A percentile compares a stretch with the other conserved stretches of the same genome.
These are phyloP conservation scores for Apeira syringaria DNA, from an alignment of 2,888 invertebrate genomes.

Conservation along the genomic window DNA sequence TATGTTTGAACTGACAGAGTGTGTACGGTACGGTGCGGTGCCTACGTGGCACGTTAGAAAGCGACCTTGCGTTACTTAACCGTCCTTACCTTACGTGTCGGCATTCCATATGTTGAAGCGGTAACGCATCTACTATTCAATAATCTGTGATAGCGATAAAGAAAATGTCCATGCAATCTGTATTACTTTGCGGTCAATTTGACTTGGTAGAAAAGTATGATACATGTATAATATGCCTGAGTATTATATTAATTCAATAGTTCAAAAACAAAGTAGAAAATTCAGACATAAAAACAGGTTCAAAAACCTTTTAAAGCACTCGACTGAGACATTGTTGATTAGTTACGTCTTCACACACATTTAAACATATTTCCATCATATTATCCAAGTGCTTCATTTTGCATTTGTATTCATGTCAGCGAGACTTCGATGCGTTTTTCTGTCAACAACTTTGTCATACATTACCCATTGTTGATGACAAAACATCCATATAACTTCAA, in stretches of 20 bases:
- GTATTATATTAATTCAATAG: no score
- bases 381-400: no score
- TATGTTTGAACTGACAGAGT: not conserved
- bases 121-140: not conserved
- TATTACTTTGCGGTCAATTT: no score
- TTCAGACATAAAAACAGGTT: no score
- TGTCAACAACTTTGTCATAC: slow-evolving; percentile 9
- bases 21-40: not conserved
- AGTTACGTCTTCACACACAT: not conserved
- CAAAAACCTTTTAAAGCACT: not conserved
- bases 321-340: not conserved
- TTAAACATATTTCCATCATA: not conserved
- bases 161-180: not conserved
- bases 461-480: not conserved
- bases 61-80: slow-evolving; percentile 55
- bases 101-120: not conserved
- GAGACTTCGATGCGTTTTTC: not conserved
- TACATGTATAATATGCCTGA: no score
- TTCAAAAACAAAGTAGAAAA: no score
- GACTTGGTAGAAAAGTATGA: no score
- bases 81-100: slow-evolving; percentile 25
- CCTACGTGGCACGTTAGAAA: slow-evolving; percentile 42
- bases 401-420: not conserved
- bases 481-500: not conserved
- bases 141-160: not conserved